Conservation (phyloP, 2,888 invertebrate genomes). For the Periphyllus acericola region DNA sequence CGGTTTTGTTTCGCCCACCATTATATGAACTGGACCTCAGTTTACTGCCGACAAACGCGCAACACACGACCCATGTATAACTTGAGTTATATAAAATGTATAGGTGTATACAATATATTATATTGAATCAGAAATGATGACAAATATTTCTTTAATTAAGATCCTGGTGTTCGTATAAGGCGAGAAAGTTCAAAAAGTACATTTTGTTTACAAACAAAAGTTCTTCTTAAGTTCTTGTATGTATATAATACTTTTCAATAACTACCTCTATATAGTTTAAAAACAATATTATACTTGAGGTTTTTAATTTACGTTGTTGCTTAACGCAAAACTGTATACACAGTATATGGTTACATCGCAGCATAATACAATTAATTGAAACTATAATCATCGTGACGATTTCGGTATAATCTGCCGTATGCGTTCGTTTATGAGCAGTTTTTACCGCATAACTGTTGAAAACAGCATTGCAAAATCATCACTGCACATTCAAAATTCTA, state of each 20-base stretch:
- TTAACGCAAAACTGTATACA: background rate
- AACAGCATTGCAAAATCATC: background rate
- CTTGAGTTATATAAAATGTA: background rate
- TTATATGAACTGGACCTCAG: background rate
- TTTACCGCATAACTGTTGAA: background rate
- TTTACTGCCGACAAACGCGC: conserved; percentile 20
- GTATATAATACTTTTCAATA: background rate
- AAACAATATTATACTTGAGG: background rate
- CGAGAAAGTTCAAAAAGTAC: background rate
- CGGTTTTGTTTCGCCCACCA: conserved; percentile 29
- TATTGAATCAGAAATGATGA: background rate
- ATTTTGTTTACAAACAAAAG: background rate
- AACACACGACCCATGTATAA: background rate
- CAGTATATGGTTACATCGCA: background rate
- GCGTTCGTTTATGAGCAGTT: background rate
- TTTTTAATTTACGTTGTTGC: background rate
- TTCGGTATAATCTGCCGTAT: background rate
- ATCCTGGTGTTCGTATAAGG: background rate
- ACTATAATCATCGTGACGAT: background rate
- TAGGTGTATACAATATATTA: background rate
- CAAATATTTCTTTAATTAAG: background rate
- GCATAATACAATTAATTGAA: background rate
- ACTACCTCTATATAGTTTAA: background rate
- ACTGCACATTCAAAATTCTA: background rate
- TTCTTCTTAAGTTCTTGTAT: background rate